Base-by-base conservation (phyloP, 1,140 invertebrate species). In the Halesus radiatus region DNA sequence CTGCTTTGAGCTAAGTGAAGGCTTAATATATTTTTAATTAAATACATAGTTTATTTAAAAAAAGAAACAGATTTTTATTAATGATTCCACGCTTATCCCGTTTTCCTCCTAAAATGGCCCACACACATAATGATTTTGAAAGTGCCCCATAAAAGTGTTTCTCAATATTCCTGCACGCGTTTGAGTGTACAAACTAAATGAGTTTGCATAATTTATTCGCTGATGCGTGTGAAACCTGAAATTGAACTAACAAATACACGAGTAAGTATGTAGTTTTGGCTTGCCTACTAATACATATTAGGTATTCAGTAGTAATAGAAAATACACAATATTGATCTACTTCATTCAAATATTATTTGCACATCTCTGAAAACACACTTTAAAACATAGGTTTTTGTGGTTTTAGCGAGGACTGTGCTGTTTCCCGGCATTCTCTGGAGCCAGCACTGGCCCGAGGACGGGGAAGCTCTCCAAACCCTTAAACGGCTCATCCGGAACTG, bases 341-440 rank as follows among this genome's bases (percentile, higher is more conserved):
- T 72, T 66, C 23, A 32, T 20, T 3, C 26, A 29, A 29, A 29
- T 29, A 29, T 29, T 29, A 3, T 29, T 29, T 29, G 26, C 26
- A 32, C 37, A 37, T 37, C 32, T 13, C 37, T 45, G 37, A 15
- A 66, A 66, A 60, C 56, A 60, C 20, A 8, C 23, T 60, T 5
- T 29, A 66, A 26, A 66, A 66, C 37, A 45, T 45, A 45, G 1
- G 10, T 50, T 53, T 23, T 23, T 72, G 20, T 4, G 88, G 88
- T 92, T 92, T 91, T 92, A 94, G 94, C 93, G 94, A 86, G 94
- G 93, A 86, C 92, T 95, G 87, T 95, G 94, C 92, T 96, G 94
- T 92, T 95, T 95, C 93, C 94, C 95, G 91, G 94, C 94, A 93
- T 93, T 95, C 93, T 90, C 93, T 94, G 92, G 95, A 94, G 91